Conservation (phyloP, 1,140 invertebrate genomes). For the Lordiphosa clarofinis region DNA sequence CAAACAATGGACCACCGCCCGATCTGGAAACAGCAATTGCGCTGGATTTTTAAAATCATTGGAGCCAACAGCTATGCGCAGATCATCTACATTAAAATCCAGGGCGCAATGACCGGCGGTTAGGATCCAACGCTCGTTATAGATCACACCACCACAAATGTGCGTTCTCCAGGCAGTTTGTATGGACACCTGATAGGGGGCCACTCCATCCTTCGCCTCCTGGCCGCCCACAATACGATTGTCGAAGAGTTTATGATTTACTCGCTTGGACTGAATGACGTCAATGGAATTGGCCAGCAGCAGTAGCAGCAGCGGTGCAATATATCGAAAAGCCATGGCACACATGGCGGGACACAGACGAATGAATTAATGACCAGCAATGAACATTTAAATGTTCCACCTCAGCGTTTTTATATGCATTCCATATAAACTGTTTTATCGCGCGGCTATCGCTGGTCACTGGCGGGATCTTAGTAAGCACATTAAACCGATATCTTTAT, state of each 20-base stretch:
- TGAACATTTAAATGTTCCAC: conserved; percentile 47
- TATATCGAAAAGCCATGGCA: conserved; percentile 4
- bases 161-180: conserved; percentile 61
- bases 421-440: conserved; percentile 32
- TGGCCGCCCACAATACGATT: conserved; percentile 77
- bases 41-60: conserved; percentile 52
- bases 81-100: conserved; percentile 39
- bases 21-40: conserved; percentile 28
- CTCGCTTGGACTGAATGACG: conserved; percentile 52
- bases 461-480: conserved; percentile 42
- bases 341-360: conserved; percentile 7
- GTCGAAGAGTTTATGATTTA: conserved; percentile 34
- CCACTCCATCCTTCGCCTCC: conserved; percentile 72
- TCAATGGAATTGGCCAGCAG: conserved; percentile 55
- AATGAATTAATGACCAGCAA: conserved; percentile 70
- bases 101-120: conserved; percentile 80
- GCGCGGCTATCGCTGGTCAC: conserved; percentile 14
- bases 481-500: conserved; percentile 25
- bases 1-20: conserved; percentile 45
- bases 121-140: conserved; percentile 66
- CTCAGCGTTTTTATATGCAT: conserved; percentile 59
- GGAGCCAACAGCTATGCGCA: conserved; percentile 61
- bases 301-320: conserved; percentile 20
- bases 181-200: conserved; percentile 80
- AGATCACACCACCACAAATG: conserved; percentile 79